A percentile compares a stretch with the other conserved stretches of the same genome.
Evolutionary conservation across 2,797 vertebrate genomes (phyloP).

Genomic region (Silurus aristotelis): DNA sequence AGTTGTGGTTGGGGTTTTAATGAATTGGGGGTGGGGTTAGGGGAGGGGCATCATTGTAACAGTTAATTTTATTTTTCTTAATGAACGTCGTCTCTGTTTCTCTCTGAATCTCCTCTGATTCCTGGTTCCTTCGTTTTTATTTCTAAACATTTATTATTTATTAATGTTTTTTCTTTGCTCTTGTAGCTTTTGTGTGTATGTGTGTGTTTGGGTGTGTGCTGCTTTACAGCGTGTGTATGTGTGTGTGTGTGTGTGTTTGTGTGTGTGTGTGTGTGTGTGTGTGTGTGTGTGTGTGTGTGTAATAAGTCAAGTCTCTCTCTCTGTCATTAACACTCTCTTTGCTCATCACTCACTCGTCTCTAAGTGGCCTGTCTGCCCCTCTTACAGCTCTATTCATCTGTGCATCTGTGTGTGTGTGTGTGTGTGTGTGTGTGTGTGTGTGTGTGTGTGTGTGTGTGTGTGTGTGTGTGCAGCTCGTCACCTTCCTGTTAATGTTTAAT

Average conservation of each 20-base stretch:
- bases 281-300: not conserved
- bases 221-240: not conserved
- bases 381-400: conserved; percentile 64
- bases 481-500: conserved; percentile 71
- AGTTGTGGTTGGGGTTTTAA: too few relatives aligned
- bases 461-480: conserved; percentile 51
- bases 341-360: conserved; percentile 63
- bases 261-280: not conserved
- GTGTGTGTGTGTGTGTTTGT: not conserved
- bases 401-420: conserved; percentile 35
- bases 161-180: not conserved
- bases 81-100: too few relatives aligned
- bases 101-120: too few relatives aligned
- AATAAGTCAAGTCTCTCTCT: conserved; percentile 9
- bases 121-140: too few relatives aligned
- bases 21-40: too few relatives aligned
- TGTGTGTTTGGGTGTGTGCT: not conserved
- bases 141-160: too few relatives aligned
- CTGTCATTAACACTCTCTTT: conserved; percentile 31
- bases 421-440: conserved; percentile 30
- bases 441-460: conserved; percentile 30
- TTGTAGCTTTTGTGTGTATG: not conserved
- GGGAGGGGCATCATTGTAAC: too few relatives aligned
- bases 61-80: too few relatives aligned
- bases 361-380: conserved; percentile 61